A percentile compares a stretch with the other conserved stretches of the same genome.
phyloP scores from a whole-genome alignment of 2,113 vertebrate genomes.

The Nothobranchius furzeri region DNA sequence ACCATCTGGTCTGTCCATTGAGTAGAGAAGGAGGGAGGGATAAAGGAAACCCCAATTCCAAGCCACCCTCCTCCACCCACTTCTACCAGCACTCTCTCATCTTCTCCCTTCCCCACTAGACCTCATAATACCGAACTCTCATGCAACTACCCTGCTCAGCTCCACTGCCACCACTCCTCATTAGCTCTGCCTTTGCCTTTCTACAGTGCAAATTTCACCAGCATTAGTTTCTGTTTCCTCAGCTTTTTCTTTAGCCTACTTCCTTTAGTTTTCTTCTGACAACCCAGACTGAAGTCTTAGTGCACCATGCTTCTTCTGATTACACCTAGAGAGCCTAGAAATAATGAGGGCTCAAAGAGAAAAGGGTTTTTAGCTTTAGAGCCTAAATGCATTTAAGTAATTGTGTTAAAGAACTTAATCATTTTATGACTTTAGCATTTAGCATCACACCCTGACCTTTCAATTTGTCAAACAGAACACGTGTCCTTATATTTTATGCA shows the following conservation, averaged over 20 bases:
- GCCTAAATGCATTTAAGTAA: too few relatives aligned
- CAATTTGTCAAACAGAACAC: slow-evolving; percentile 46
- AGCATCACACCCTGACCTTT: slow-evolving; percentile 58
- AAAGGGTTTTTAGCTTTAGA: slow-evolving; percentile 3
- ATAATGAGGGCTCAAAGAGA: slow-evolving; percentile 15
- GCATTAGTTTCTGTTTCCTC: slow-evolving; percentile 46
- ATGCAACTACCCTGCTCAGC: slow-evolving; percentile 42
- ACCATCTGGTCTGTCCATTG: slow-evolving; percentile 69
- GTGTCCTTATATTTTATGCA: slow-evolving; percentile 35
- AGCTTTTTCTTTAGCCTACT: slow-evolving; percentile 29
- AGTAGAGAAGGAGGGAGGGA: slow-evolving; percentile 1
- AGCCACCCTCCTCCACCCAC: slow-evolving; percentile 30
- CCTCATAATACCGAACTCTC: slow-evolving; percentile 52
- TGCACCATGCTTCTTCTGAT: slow-evolving; percentile 41
- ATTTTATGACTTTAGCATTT: slow-evolving; percentile 9
- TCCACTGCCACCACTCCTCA: slow-evolving; percentile 45
- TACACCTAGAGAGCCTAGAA: slow-evolving; percentile 29
- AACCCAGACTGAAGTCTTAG: slow-evolving; percentile 30
- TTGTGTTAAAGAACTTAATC: not conserved
- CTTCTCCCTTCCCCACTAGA: slow-evolving; percentile 20
- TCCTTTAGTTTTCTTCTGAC: slow-evolving; percentile 38
- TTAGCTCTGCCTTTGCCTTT: slow-evolving; percentile 52
- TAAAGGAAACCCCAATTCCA: slow-evolving; percentile 12
- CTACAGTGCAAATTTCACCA: slow-evolving; percentile 33
- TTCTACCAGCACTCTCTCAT: slow-evolving; percentile 19